Percentiles rank a stretch among this genome's conserved stretches.
These are phyloP conservation scores for Nezara viridula DNA, from an alignment of 2,888 invertebrate genomes.

Conservation along the genomic window DNA sequence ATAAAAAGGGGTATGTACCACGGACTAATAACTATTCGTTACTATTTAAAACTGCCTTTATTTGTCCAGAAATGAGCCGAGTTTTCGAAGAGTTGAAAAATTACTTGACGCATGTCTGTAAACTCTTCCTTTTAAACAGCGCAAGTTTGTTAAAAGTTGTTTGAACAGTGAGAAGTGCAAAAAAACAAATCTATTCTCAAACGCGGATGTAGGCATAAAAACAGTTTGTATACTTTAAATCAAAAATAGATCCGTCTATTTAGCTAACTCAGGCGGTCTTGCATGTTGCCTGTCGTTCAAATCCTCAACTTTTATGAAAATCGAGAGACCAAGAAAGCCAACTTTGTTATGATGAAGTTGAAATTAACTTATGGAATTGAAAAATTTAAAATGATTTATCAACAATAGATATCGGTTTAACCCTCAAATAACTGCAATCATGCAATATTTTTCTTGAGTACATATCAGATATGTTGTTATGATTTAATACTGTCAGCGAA, in stretches of 20 bases:
- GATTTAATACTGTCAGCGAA: too few relatives aligned
- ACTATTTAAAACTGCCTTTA: not conserved
- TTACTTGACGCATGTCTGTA: conserved; percentile 17
- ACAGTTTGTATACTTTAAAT: conserved; percentile 28
- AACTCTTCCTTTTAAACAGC: not conserved
- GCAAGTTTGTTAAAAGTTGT: conserved; percentile 26
- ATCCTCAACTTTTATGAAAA: not conserved
- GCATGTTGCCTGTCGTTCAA: not conserved
- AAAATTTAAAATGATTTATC: too few relatives aligned
- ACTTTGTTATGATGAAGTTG: too few relatives aligned
- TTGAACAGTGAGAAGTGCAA: conserved; percentile 11
- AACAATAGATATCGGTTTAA: too few relatives aligned
- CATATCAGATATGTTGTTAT: too few relatives aligned
- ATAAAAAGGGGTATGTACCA: too few relatives aligned
- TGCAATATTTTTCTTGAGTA: too few relatives aligned
- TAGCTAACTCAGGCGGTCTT: not conserved
- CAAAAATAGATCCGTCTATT: conserved; percentile 10
- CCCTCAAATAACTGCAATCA: too few relatives aligned
- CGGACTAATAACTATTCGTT: not conserved
- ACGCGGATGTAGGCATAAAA: conserved; percentile 37
- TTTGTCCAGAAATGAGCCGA: not conserved
- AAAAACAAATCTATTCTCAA: conserved; percentile 37
- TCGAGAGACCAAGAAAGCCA: not conserved
- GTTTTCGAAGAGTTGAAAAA: not conserved
- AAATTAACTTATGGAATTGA: too few relatives aligned